phyloP scores from a whole-genome alignment of 2,113 vertebrate species.

The Chiloscyllium plagiosum region DNA sequence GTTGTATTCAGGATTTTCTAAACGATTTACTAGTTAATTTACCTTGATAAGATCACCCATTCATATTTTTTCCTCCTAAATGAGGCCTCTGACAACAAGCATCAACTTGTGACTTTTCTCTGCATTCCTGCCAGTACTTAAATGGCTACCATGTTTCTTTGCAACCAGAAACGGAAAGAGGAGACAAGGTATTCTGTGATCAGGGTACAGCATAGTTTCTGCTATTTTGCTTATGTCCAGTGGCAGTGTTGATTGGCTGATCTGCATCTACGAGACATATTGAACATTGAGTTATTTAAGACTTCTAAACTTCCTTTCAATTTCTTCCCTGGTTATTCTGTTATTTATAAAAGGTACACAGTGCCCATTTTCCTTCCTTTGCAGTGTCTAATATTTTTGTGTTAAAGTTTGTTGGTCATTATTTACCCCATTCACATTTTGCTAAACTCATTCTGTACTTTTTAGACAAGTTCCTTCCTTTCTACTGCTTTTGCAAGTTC shows the following conservation, averaged over 20 bases:
- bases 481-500: not conserved
- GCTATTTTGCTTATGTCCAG: not conserved
- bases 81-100: not conserved
- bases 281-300: not conserved
- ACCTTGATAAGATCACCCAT: not conserved
- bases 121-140: not conserved
- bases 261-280: not conserved
- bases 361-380: not conserved
- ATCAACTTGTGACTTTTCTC: not conserved
- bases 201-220: not conserved
- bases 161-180: not conserved
- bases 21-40: not conserved
- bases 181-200: not conserved
- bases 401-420: not conserved
- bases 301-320: not conserved
- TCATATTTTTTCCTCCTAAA: not conserved
- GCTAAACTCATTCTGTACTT: not conserved
- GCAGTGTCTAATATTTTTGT: not conserved
- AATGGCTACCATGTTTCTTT: not conserved
- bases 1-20: not conserved
- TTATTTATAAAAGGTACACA: not conserved
- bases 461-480: not conserved
- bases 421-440: not conserved
- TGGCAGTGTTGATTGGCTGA: not conserved
- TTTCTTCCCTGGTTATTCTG: not conserved